phyloP scores from a whole-genome alignment of 2,113 vertebrate genomes.

The Podarcis cretensis region DNA sequence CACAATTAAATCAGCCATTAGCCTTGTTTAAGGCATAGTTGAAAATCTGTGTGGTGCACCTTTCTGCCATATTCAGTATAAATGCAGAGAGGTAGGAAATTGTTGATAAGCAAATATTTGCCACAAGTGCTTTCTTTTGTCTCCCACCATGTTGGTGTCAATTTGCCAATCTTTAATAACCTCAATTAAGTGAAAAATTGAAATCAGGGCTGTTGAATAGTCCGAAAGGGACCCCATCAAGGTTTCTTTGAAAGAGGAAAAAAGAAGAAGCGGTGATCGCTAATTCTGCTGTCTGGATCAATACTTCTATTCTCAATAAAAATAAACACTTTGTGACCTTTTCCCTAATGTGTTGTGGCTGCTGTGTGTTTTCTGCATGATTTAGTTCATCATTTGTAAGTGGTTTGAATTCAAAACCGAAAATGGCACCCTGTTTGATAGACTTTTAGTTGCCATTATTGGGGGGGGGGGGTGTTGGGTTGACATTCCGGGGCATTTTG shows the following conservation, averaged over 20 bases:
- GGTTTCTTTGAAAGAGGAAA: not conserved
- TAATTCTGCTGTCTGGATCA: constrained; percentile 10
- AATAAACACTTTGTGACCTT: not conserved
- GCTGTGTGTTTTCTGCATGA: not conserved
- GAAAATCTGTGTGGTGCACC: not conserved
- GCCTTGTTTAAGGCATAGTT: not conserved
- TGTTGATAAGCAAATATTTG: not conserved
- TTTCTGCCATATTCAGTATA: not conserved
- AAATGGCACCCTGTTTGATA: constrained; percentile 1
- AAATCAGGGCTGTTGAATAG: not conserved
- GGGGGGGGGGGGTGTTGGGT: not conserved
- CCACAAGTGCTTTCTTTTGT: not conserved
- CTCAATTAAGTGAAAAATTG: not conserved
- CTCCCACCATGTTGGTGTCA: not conserved
- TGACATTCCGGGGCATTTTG: not conserved
- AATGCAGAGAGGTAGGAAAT: not conserved
- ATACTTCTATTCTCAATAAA: not conserved
- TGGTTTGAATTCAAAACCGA: not conserved
- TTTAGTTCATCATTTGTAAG: constrained; percentile 1
- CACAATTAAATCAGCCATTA: not conserved
- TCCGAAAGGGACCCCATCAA: not conserved
- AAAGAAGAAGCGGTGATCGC: not conserved
- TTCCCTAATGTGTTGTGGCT: not conserved
- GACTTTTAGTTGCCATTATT: not conserved
- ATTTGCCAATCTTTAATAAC: not conserved